Evolutionary conservation across 2,888 invertebrate genomes (phyloP), one percentile per base, ranked within the genome.

Genomic region (Glyphotaelius pellucidus): DNA sequence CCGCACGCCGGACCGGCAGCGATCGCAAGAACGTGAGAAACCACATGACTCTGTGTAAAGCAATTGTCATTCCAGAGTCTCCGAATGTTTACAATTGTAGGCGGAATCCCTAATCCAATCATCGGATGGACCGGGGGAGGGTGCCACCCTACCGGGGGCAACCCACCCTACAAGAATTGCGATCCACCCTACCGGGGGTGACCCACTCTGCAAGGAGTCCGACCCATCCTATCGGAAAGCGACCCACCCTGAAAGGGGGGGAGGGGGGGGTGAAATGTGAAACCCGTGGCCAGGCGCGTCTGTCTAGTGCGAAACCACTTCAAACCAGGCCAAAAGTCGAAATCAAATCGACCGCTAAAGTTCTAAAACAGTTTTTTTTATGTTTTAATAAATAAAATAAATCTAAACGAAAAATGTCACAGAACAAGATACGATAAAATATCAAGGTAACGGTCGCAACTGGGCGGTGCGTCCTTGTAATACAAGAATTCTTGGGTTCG

Each of bases 11-110:
- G 52, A 14, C 47, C 47, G 47, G 47, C 15, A 15, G 47, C 31
- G 30, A 38, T 42, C 30, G 38, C 87, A 52, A 52, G 87, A 35
- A 52, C 88, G 88, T 67, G 80, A 79, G 88, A 79, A 67, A 79
- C 79, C 88, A 79, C 88, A 42, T 79, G 88, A 89, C 88, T 89
- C 88, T 89, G 88, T 89, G 88, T 89, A 89, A 89, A 89, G 88
- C 88, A 89, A 89, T 89, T 89, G 88, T 89, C 88, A 89, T 89
- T 89, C 88, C 88, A 35, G 88, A 89, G 88, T 35, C 88, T 89
- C 88, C 79, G 88, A 89, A 89, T 89, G 88, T 89, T 89, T 89
- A 89, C 88, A 79, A 79, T 89, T 89, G 88, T 89, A 89, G 88
- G 88, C 88, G 80, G 88, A 89, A 79, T 89, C 79, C 80, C 80